These are phyloP conservation scores for Ichneumoninae sp. DNA, from an alignment of 2,888 invertebrate genomes.

Conservation along the genomic window DNA sequence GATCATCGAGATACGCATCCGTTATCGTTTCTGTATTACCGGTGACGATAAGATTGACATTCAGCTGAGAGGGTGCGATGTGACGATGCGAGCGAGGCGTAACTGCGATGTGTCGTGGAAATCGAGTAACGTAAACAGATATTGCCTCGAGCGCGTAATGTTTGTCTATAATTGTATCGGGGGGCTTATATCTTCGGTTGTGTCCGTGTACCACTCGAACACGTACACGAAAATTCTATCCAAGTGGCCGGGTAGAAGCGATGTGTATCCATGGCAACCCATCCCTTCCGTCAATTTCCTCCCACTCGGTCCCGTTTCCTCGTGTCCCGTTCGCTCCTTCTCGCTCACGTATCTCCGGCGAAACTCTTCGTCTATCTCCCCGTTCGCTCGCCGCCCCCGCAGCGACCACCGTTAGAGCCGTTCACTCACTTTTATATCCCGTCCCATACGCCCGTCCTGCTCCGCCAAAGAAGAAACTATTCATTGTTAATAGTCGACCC, in stretches of 20 bases:
- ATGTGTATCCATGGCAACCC: slow-evolving; percentile 82
- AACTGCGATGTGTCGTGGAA: not conserved
- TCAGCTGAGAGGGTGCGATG: slow-evolving; percentile 6
- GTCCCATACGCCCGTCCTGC: slow-evolving; percentile 26
- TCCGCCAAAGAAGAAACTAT: slow-evolving; percentile 57
- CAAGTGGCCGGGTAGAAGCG: slow-evolving; percentile 74
- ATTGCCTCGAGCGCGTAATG: slow-evolving; percentile 66
- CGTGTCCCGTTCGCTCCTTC: slow-evolving; percentile 37
- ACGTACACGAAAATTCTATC: slow-evolving; percentile 73
- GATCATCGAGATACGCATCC: slow-evolving; percentile 1
- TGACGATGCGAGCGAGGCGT: slow-evolving; percentile 13
- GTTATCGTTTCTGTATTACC: slow-evolving; percentile 20
- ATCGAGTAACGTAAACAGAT: slow-evolving; percentile 38
- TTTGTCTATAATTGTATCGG: slow-evolving; percentile 68
- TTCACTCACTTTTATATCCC: slow-evolving; percentile 55
- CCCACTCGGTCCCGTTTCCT: slow-evolving; percentile 47
- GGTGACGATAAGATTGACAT: slow-evolving; percentile 41
- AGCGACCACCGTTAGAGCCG: slow-evolving; percentile 25
- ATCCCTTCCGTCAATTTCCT: slow-evolving; percentile 76
- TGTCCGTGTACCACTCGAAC: slow-evolving; percentile 33
- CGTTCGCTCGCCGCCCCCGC: slow-evolving; percentile 35
- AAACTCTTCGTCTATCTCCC: slow-evolving; percentile 7
- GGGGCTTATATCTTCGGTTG: slow-evolving; percentile 20
- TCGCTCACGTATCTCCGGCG: slow-evolving; percentile 41
- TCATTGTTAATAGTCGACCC: slow-evolving; percentile 64